Evolutionary conservation across 2,113 vertebrate genomes (phyloP).

Genomic region (Paraplagusia blochii): DNA sequence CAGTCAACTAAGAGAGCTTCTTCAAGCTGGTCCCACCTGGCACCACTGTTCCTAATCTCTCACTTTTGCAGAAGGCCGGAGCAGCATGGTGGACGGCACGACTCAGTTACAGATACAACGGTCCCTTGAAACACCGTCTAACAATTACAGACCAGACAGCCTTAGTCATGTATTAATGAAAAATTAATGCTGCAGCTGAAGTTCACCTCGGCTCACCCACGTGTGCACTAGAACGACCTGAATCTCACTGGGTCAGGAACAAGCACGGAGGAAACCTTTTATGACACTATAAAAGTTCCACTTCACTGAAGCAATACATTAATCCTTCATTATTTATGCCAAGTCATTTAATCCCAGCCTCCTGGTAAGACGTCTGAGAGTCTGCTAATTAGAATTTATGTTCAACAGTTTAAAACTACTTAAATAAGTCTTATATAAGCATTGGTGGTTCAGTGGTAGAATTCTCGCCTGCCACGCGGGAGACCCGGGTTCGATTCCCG

Average conservation of each 20-base stretch:
- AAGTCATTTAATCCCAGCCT: too few relatives aligned
- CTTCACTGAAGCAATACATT: too few relatives aligned
- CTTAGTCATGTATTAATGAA: slow-evolving; percentile 32
- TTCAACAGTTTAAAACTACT: too few relatives aligned
- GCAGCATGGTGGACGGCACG: slow-evolving; percentile 51
- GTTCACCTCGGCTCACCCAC: slow-evolving; percentile 10
- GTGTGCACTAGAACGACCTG: slow-evolving; percentile 5
- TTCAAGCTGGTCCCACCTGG: slow-evolving; percentile 58
- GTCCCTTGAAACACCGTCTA: slow-evolving; percentile 16
- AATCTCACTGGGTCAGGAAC: too few relatives aligned
- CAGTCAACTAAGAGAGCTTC: slow-evolving; percentile 43
- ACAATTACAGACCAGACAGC: slow-evolving; percentile 34
- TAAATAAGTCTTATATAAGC: neutral
- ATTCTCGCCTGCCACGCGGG: slow-evolving; percentile 69
- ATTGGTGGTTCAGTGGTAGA: slow-evolving; percentile 70
- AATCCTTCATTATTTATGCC: too few relatives aligned
- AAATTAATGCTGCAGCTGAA: slow-evolving; percentile 3
- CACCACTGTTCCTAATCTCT: slow-evolving; percentile 58
- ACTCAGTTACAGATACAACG: slow-evolving; percentile 50
- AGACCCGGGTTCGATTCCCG: slow-evolving; percentile 72
- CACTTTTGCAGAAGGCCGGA: slow-evolving; percentile 54
- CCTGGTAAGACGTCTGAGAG: too few relatives aligned
- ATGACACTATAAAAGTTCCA: too few relatives aligned
- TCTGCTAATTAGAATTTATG: too few relatives aligned
- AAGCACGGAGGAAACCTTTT: too few relatives aligned